Base-by-base conservation (phyloP, 2,113 vertebrate genomes). In the Hiodon alosoides region DNA sequence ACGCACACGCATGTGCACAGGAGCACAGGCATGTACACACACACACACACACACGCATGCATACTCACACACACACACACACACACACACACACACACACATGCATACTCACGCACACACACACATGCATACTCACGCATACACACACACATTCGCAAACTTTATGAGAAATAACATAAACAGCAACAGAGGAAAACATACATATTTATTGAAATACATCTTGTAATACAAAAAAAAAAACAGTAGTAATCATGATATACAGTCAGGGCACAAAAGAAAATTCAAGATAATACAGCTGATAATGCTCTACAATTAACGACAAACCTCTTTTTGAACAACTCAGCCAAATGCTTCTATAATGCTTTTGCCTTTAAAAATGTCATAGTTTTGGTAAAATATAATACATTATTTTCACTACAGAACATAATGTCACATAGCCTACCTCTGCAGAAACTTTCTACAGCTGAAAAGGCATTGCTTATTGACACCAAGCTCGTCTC, bases 191-290 rank as follows among this genome's bases (percentile, higher is more conserved):
- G 6, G 53, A 53, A 57, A 5, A 50, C 57, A 48, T 0, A 58
- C 13, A 67, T 55, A 75, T 67, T 67, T 75, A 75, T 68, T 75
- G 31, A 67, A 75, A 16, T 68, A 9, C 7, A 52, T 74, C 14
- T 72, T 53, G 7, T 17, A 11, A 58, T 59, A 16, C n/a, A 16
- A 48, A 50, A 75, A 48, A 50, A 75, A 7, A 46, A 14, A 74
- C 17, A 13, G 17, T 13, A 73, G 52, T 73, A 16, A 11, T 73
- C 73, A 59, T 50, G 8, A n/a, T 54, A 67, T 59, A 65, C 50
- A 68, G 46, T 58, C 31, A 48, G 73, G 53, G 72, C 72, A 73
- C 51, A 65, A 55, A 53, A 72, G 3, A 51, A 11, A 62, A 50
- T 52, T 31, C 50, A 67, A 59, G 8, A 64, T 67, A 73, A 58